Percentiles rank a stretch among this genome's conserved stretches.
phyloP scores from a whole-genome alignment of 2,113 vertebrate genomes.

The Strix uralensis region DNA sequence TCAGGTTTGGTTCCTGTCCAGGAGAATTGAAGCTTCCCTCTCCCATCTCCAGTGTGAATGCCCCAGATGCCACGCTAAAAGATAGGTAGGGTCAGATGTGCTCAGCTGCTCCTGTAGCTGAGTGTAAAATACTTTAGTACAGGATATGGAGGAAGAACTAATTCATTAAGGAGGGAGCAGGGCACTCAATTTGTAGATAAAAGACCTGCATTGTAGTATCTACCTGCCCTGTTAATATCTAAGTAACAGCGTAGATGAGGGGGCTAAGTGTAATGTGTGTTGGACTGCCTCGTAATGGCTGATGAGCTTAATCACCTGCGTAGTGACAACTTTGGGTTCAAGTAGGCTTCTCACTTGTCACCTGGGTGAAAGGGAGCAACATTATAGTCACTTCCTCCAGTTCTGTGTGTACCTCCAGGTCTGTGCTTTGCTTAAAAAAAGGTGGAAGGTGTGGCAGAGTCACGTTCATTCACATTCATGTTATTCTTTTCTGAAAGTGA shows the following conservation, averaged over 20 bases:
- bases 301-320: neutral
- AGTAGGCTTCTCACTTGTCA: neutral
- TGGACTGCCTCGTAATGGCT: neutral
- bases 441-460: neutral
- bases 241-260: neutral
- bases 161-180: neutral
- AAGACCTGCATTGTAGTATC: neutral
- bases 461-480: neutral
- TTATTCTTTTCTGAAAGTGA: conserved; percentile 1
- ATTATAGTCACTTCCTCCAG: neutral
- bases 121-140: neutral
- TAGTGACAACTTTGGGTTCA: neutral
- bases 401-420: neutral
- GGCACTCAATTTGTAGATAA: neutral
- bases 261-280: neutral
- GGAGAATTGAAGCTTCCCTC: neutral
- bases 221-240: neutral
- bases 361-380: neutral
- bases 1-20: neutral
- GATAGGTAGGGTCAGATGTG: neutral
- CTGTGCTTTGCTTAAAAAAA: neutral
- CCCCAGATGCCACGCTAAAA: neutral
- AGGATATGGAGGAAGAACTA: neutral
- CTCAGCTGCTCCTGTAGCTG: neutral
- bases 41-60: neutral